phyloP scores from a whole-genome alignment of 2,797 vertebrate genomes.

The Tapera naevia region DNA sequence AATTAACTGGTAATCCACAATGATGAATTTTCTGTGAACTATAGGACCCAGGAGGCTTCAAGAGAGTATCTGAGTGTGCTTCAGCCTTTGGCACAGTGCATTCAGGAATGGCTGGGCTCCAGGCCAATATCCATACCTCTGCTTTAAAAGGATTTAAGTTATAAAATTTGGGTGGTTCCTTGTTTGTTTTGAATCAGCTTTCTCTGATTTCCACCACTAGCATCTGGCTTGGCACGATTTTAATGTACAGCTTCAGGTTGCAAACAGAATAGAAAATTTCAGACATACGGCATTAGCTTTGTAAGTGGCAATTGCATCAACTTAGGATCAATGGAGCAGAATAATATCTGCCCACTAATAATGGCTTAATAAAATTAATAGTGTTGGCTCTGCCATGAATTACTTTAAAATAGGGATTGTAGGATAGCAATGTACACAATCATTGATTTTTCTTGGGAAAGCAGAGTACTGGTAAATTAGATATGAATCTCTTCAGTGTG shows the following conservation, averaged over 20 bases:
- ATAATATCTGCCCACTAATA: conserved; percentile 70
- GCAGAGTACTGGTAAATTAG: conserved; percentile 31
- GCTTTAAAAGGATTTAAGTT: not conserved
- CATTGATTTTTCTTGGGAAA: conserved; percentile 64
- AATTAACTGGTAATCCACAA: not conserved
- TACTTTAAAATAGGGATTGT: conserved; percentile 67
- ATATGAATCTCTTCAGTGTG: not conserved
- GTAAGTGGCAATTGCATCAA: conserved; percentile 64
- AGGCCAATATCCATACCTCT: not conserved
- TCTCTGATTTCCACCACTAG: not conserved
- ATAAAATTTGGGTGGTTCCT: not conserved
- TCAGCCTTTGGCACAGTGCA: not conserved
- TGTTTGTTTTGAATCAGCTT: not conserved
- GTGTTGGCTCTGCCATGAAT: conserved; percentile 41
- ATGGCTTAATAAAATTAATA: conserved; percentile 66
- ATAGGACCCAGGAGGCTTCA: not conserved
- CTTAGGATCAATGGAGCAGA: conserved; percentile 67
- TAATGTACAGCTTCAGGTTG: not conserved
- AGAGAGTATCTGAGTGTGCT: not conserved
- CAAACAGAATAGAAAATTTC: conserved; percentile 48
- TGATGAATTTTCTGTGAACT: not conserved
- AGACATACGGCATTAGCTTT: not conserved
- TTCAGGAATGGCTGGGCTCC: not conserved
- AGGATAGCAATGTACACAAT: conserved; percentile 65
- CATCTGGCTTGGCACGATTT: not conserved